Percentiles rank a stretch among this genome's conserved stretches.
Conservation (phyloP, 1,140 invertebrate genomes). For the Aphidius gifuensis region DNA sequence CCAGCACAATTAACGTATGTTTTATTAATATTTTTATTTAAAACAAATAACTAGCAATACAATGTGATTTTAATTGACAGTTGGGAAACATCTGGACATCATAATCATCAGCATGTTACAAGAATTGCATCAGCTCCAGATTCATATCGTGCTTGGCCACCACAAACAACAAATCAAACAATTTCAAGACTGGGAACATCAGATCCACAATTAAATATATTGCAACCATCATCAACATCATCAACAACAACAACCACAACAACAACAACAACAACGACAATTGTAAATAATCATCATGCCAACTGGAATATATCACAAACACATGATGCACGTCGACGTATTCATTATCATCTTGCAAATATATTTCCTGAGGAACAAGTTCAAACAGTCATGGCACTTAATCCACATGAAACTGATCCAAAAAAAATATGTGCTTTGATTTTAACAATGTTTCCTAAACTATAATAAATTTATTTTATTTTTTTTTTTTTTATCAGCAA, state of each 20-base stretch:
- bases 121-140: conserved; percentile 79
- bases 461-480: conserved; percentile 27
- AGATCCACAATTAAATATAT: conserved; percentile 63
- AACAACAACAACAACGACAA: too few species aligned
- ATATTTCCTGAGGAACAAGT: conserved; percentile 89
- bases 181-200: conserved; percentile 58
- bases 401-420: conserved; percentile 83
- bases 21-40: neutral
- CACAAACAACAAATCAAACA: conserved; percentile 35
- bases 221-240: conserved; percentile 40
- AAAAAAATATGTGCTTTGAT: conserved; percentile 87
- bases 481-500: too few species aligned
- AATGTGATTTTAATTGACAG: conserved; percentile 22
- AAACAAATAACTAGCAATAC: neutral
- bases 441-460: conserved; percentile 68
- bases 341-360: conserved; percentile 81
- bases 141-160: conserved; percentile 59
- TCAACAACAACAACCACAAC: conserved; percentile 24
- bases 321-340: conserved; percentile 67
- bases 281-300: conserved; percentile 27
- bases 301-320: conserved; percentile 51
- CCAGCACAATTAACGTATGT: conserved; percentile 40
- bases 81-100: conserved; percentile 49
- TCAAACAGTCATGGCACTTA: conserved; percentile 74
- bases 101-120: conserved; percentile 58